These are phyloP conservation scores for Lathamus discolor DNA, from an alignment of 2,113 vertebrate genomes.

Conservation along the genomic window DNA sequence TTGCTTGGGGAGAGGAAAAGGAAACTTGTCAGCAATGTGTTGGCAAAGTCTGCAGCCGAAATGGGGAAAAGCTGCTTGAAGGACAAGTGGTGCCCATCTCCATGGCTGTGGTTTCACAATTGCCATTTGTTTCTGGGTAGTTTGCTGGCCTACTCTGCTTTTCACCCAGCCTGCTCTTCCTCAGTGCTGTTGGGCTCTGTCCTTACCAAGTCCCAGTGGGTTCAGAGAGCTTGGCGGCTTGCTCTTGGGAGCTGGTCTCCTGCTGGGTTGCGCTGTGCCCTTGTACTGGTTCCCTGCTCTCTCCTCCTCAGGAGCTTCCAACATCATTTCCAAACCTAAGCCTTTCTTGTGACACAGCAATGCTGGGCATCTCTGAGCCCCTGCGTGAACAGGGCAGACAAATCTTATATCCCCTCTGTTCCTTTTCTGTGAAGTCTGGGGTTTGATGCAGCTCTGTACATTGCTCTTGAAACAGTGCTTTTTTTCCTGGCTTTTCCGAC, in stretches of 20 bases:
- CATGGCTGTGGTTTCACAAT: neutral
- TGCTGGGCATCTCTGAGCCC: too few relatives aligned
- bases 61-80: neutral
- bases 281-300: neutral
- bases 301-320: neutral
- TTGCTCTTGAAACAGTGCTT: neutral
- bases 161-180: neutral
- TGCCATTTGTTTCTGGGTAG: neutral
- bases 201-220: neutral
- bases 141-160: neutral
- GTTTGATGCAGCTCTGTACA: neutral
- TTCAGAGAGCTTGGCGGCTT: neutral
- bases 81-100: neutral
- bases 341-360: neutral
- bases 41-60: neutral
- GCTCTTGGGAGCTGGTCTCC: neutral
- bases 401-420: neutral
- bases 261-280: neutral
- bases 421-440: neutral
- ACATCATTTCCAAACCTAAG: neutral
- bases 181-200: neutral
- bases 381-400: neutral
- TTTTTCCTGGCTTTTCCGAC: neutral
- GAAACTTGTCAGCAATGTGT: neutral
- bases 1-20: neutral